These are phyloP conservation scores for Drosophila siamana DNA, from an alignment of 2,888 invertebrate genomes.

Conservation along the genomic window DNA sequence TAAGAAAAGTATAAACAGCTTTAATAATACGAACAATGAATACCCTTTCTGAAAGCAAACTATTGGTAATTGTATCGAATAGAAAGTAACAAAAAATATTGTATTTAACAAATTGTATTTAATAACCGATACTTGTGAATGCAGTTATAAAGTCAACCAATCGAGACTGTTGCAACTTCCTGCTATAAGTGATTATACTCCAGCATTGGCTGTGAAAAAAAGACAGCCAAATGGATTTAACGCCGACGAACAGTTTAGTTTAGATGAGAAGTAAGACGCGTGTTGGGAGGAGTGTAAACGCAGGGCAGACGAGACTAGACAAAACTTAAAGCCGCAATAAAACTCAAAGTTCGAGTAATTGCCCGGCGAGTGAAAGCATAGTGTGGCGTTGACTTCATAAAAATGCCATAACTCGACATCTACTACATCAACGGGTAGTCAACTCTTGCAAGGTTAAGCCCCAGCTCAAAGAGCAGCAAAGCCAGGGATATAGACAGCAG, in stretches of 20 bases:
- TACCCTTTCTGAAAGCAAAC: neutral
- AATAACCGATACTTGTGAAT: no score
- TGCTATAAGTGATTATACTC: neutral
- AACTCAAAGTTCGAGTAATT: conserved; percentile 66
- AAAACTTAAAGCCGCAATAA: conserved; percentile 51
- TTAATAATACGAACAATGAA: neutral
- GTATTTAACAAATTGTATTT: no score
- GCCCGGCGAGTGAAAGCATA: conserved; percentile 27
- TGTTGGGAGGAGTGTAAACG: neutral
- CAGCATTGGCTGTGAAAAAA: neutral
- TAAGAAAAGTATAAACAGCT: neutral
- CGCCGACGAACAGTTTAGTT: conserved; percentile 19
- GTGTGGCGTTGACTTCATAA: conserved; percentile 55
- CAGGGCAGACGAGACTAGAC: conserved; percentile 21
- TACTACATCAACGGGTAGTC: conserved; percentile 7
- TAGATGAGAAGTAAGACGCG: neutral
- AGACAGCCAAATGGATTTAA: conserved; percentile 16
- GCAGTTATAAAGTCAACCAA: neutral
- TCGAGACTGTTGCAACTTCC: neutral
- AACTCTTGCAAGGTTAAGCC: conserved; percentile 21
- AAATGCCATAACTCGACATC: conserved; percentile 55
- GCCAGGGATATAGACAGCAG: no score
- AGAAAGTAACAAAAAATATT: no score
- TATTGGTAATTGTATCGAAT: no score
- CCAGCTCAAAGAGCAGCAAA: neutral